These are phyloP conservation scores for Atrina japonica DNA, from an alignment of 2,888 invertebrate genomes.

Conservation along the genomic window DNA sequence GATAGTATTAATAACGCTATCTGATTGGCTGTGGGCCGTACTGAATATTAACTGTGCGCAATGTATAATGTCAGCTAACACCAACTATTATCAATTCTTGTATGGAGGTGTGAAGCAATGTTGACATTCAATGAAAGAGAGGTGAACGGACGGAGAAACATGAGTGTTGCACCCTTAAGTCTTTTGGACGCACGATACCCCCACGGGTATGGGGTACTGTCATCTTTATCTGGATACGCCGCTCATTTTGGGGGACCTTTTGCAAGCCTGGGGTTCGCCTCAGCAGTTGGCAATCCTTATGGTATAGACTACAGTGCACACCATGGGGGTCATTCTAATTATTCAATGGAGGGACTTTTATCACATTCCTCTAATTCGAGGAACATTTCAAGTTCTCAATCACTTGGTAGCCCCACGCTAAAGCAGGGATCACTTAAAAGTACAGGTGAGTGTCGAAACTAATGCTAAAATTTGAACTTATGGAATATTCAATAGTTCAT, in stretches of 20 bases:
- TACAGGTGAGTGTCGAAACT: slow-evolving; percentile 31
- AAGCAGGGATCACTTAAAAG: slow-evolving; percentile 29
- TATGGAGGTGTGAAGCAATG: slow-evolving; percentile 39
- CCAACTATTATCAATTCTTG: slow-evolving; percentile 23
- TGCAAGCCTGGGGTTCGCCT: slow-evolving; percentile 37
- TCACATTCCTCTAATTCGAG: slow-evolving; percentile 35
- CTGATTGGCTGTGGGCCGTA: slow-evolving; percentile 43
- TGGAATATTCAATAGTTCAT: too few relatives aligned
- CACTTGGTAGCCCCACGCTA: slow-evolving; percentile 16
- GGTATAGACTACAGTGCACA: slow-evolving; percentile 38
- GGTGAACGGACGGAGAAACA: slow-evolving; percentile 36
- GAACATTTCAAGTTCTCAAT: slow-evolving; percentile 24
- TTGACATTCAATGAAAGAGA: slow-evolving; percentile 39
- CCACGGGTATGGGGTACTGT: slow-evolving; percentile 41
- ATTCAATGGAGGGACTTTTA: slow-evolving; percentile 39
- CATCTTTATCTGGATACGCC: slow-evolving; percentile 39
- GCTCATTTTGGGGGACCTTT: slow-evolving; percentile 46
- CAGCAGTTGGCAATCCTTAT: slow-evolving; percentile 38
- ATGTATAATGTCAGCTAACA: slow-evolving; percentile 38
- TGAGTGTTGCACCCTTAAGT: slow-evolving; percentile 36
- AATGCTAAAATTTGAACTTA: not conserved
- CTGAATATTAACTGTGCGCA: slow-evolving; percentile 32
- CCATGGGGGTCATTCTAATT: slow-evolving; percentile 27
- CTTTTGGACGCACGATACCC: slow-evolving; percentile 39
- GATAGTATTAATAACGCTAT: slow-evolving; percentile 17